Evolutionary conservation across 1,140 invertebrate species (phyloP), one percentile per base, ranked within the genome.

Genomic region (Popillia japonica): DNA sequence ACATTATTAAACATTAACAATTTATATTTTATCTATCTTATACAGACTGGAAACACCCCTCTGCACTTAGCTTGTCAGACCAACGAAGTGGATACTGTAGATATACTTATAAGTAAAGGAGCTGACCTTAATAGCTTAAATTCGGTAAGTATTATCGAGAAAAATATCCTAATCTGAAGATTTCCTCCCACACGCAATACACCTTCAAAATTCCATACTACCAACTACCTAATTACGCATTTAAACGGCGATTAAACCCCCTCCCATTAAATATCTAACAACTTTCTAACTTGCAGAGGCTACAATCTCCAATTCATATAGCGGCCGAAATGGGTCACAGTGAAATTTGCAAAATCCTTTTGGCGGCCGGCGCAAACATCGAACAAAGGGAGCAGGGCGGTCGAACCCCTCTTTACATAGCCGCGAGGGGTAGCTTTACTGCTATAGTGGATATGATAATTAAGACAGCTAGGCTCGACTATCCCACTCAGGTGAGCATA

Each of bases 401-500:
- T 40, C 90, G 90, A 82, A 93, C 93, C 79, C 91, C 92, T 77
- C 83, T 93, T 79, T 90, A 94, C 80, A 90, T 94, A 40, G 93
- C 94, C 0, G 93, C 94, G 0, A 87, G 94, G 78, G 94, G 94
- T 11, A 95, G 94, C 85, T 95, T 95, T 87, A 94, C 94, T 11
- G 93, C 94, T 3, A 95, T 96, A 74, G 92, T 96, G 72, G 94
- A 95, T 83, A 93, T 95, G 89, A 92, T 96, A 48, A 95, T 95
- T 74, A 93, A 92, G 84, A 95, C 94, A 7, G 91, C 92, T 1
- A 88, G 92, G 77, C 84, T 94, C 20, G 85, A 86, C 76, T 86
- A 85, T 79, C 84, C 85, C 0, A 79, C 82, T 55, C 83, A 85
- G 64, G 85, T 85, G 81, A 82, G 82, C 17, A 55, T 55, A 55